A percentile compares a stretch with the other conserved stretches of the same genome.
Evolutionary conservation across 2,797 vertebrate species (phyloP).

Genomic region (Eulemur albifrons): DNA sequence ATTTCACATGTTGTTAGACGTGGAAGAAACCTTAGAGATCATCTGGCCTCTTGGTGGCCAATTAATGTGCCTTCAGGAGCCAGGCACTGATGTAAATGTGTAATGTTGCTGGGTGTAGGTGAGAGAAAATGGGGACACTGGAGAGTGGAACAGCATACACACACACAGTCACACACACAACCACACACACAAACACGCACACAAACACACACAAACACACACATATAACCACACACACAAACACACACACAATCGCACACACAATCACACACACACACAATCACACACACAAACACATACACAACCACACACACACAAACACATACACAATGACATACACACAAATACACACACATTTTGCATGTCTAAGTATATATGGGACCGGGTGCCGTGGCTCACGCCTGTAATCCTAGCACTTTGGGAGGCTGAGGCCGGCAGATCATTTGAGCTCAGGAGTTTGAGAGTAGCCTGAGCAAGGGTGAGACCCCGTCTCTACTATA

Average conservation of each 20-base stretch:
- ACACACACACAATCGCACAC: not conserved
- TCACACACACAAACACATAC: not conserved
- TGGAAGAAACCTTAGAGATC: not conserved
- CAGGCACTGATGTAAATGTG: not conserved
- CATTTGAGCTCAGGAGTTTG: too few relatives aligned
- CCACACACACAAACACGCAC: not conserved
- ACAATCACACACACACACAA: not conserved
- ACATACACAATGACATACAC: not conserved
- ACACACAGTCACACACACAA: too few relatives aligned
- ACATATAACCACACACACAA: too few relatives aligned
- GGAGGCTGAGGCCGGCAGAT: too few relatives aligned
- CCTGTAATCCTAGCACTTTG: too few relatives aligned
- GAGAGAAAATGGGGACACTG: not conserved
- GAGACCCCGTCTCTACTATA: too few relatives aligned
- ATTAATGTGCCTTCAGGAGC: not conserved
- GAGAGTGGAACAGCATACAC: not conserved
- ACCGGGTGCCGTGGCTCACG: not conserved
- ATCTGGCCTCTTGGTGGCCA: not conserved
- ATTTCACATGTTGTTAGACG: conserved; percentile 42
- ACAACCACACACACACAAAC: not conserved
- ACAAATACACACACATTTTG: too few relatives aligned
- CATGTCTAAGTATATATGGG: not conserved
- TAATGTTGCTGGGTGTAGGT: not conserved
- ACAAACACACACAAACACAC: too few relatives aligned
- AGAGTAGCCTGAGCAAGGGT: too few relatives aligned